A percentile compares a stretch with the other conserved stretches of the same genome.
Evolutionary conservation across 2,888 invertebrate species (phyloP).

Genomic region (Aproaerema taeniolella): DNA sequence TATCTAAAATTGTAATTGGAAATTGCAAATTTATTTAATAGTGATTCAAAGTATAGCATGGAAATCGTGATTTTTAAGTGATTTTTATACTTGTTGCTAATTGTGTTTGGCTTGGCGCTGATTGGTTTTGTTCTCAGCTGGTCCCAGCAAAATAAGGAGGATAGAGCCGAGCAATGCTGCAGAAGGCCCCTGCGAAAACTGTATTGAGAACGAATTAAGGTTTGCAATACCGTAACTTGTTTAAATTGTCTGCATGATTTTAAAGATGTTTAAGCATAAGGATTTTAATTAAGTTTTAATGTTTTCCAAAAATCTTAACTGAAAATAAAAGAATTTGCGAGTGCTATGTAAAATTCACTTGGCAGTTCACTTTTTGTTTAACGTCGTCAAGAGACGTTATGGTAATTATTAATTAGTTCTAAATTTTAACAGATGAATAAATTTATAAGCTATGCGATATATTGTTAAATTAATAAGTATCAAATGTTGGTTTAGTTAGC

Average conservation of each 20-base stretch:
- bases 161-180: conserved; percentile 33
- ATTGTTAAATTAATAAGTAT: no score
- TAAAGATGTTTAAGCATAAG: conserved; percentile 8
- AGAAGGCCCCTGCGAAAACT: conserved; percentile 44
- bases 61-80: conserved; percentile 2
- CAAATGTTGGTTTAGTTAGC: no score
- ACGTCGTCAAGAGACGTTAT: no score
- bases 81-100: conserved; percentile 27
- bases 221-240: conserved; percentile 48
- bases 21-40: no score
- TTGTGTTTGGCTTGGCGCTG: conserved; percentile 58
- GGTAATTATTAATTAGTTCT: no score
- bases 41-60: background rate
- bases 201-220: conserved; percentile 52
- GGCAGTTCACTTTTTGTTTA: no score
- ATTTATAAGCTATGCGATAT: no score
- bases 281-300: background rate
- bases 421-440: no score
- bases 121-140: conserved; percentile 67
- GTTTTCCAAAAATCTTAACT: background rate
- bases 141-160: conserved; percentile 51
- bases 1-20: no score
- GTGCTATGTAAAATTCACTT: conserved; percentile 6
- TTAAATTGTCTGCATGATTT: conserved; percentile 41
- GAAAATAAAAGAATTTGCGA: conserved; percentile 10